Conservation (phyloP, 2,888 invertebrate species). For the Meteorus colon region DNA sequence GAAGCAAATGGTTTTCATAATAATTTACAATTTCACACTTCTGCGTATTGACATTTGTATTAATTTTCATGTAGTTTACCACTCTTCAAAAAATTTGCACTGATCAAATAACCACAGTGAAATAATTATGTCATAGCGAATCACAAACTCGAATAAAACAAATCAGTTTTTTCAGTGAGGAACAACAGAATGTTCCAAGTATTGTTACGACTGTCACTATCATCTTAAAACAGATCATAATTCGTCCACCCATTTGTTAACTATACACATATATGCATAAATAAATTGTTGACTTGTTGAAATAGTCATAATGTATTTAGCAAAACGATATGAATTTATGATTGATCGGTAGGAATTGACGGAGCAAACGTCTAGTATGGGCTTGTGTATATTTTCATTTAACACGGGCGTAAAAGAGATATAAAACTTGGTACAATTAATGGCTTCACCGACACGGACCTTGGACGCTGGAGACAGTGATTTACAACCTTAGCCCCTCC, state of each 20-base stretch:
- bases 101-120: no score
- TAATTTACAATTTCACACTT: no score
- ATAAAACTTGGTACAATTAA: conserved; percentile 55
- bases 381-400: conserved; percentile 47
- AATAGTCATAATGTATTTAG: conserved; percentile 4
- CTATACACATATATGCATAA: neutral
- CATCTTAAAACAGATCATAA: no score
- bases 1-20: no score
- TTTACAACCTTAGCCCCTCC: conserved; percentile 53
- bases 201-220: no score
- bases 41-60: no score
- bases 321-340: neutral
- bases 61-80: no score
- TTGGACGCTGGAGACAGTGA: conserved; percentile 43
- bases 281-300: neutral
- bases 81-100: no score
- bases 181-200: no score
- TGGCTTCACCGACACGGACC: conserved; percentile 51
- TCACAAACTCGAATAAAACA: no score
- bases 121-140: no score
- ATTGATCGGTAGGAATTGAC: conserved; percentile 30
- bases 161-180: no score
- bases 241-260: neutral
- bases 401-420: conserved; percentile 50
- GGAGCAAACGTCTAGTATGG: conserved; percentile 27